These are phyloP conservation scores for Orestias chungarensis DNA, from an alignment of 2,797 vertebrate genomes.

Conservation along the genomic window DNA sequence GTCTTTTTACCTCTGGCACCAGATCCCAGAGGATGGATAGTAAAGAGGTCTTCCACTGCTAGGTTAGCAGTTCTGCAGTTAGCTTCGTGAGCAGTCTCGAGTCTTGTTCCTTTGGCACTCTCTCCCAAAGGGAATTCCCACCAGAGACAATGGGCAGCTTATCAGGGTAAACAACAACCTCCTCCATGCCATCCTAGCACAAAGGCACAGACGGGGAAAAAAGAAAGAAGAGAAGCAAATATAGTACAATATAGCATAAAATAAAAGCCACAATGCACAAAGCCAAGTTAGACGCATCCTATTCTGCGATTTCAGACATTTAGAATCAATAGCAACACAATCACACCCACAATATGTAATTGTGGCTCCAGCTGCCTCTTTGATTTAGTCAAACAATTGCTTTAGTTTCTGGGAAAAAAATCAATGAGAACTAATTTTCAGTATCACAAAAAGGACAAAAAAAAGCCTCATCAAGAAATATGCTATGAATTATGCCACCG, in stretches of 20 bases:
- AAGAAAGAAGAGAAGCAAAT: constrained; percentile 61
- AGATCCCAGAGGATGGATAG: constrained; percentile 63
- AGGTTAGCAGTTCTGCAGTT: constrained; percentile 42
- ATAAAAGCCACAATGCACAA: constrained; percentile 39
- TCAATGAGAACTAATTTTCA: constrained; percentile 72
- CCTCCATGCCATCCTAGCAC: constrained; percentile 66
- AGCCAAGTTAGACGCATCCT: constrained; percentile 57
- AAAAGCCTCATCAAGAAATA: constrained; percentile 68
- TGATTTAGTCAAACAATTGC: constrained; percentile 77
- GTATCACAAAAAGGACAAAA: constrained; percentile 55
- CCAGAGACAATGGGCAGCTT: constrained; percentile 79
- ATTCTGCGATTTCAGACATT: constrained; percentile 63
- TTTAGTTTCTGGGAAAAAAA: constrained; percentile 62
- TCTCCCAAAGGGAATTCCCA: constrained; percentile 79
- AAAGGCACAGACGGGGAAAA: constrained; percentile 57
- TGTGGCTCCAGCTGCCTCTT: constrained; percentile 74
- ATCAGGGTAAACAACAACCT: constrained; percentile 80
- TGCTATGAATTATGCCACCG: constrained; percentile 58
- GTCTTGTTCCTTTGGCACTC: constrained; percentile 54
- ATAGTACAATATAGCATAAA: constrained; percentile 48
- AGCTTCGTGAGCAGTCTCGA: constrained; percentile 42
- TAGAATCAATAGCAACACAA: constrained; percentile 74
- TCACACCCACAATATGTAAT: constrained; percentile 73
- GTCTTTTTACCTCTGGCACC: constrained; percentile 63
- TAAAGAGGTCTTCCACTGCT: constrained; percentile 42